Conservation (phyloP, 2,888 invertebrate species). For the Synergus laeviventris region DNA sequence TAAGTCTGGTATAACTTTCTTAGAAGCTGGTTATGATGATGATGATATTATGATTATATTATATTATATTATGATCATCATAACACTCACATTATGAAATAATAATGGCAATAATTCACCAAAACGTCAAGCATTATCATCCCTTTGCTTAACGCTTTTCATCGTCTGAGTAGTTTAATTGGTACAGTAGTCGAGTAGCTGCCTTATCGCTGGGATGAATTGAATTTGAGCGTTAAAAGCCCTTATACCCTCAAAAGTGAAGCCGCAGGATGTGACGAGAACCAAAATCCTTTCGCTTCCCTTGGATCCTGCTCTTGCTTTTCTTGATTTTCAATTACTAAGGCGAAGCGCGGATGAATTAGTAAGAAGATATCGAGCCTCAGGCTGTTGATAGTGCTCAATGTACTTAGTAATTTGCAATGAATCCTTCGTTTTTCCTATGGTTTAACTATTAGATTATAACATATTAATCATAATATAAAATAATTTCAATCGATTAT, state of each 20-base stretch:
- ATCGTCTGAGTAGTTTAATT: neutral
- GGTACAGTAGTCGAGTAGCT: neutral
- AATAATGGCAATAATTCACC: neutral
- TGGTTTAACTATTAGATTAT: neutral
- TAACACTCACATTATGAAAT: neutral
- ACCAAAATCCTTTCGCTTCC: conserved; percentile 50
- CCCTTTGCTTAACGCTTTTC: neutral
- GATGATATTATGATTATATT: no score
- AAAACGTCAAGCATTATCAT: neutral
- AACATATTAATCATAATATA: neutral
- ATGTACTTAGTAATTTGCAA: neutral
- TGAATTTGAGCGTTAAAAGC: conserved; percentile 51
- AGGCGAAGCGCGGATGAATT: conserved; percentile 67
- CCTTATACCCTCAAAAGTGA: conserved; percentile 49
- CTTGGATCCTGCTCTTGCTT: neutral
- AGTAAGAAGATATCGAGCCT: conserved; percentile 74
- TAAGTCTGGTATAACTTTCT: no score
- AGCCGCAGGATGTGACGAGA: conserved; percentile 43
- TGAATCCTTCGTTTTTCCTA: neutral
- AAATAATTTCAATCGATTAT: no score
- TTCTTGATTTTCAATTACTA: conserved; percentile 53
- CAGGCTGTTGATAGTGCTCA: conserved; percentile 47
- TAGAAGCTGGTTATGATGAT: no score
- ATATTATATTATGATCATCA: neutral
- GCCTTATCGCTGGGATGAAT: conserved; percentile 36